Base-by-base conservation (phyloP, 1,140 invertebrate genomes). In the Myzus persicae region DNA sequence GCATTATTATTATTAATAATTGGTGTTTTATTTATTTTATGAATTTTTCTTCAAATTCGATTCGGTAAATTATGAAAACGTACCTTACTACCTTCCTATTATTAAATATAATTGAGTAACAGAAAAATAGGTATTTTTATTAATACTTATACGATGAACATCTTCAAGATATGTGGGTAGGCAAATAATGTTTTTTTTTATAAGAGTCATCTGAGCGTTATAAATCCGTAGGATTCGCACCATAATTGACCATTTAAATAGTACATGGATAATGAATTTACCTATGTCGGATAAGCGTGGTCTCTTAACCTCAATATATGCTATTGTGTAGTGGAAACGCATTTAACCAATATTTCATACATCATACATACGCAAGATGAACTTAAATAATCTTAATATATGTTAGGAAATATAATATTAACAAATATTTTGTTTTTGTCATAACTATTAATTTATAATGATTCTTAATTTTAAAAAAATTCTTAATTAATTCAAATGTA, bases 191-290 rank as follows among this genome's bases (percentile, higher is more conserved):
- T 91, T 36, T n/a, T 91, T 90, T 91, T 92, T 92, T 36, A 24
- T 76, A 81, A 48, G 48, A 76, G 90, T 92, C 90, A 92, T 82
- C 90, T 92, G 76, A 92, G 90, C 90, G 67, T 92, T 81, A 92
- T 92, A 92, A 92, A 92, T 92, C n/a, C 67, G 67, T 76, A 46
- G 38, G 36, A 82, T 92, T 92, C 90, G 36, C 67, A 38, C 67
- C 38, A 82, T 93, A 93, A 93, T 93, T 84, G 46, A 93, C 91
- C 91, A 93, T 93, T 93, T 84, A 93, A 93, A 51, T 93, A 36
- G 91, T 84, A 84, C 91, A 85, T 84, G 44, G 76, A 85, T 84
- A 93, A 93, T 93, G 91, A 84, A 93, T 93, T 92, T 92, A 84
- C 42, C 36, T 93, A 93, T 93, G 46, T 84, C 91, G 76, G 76